A percentile compares a stretch with the other conserved stretches of the same genome.
These are phyloP conservation scores for Cyanoramphus novaezelandiae DNA, from an alignment of 2,113 vertebrate species.

Conservation along the genomic window DNA sequence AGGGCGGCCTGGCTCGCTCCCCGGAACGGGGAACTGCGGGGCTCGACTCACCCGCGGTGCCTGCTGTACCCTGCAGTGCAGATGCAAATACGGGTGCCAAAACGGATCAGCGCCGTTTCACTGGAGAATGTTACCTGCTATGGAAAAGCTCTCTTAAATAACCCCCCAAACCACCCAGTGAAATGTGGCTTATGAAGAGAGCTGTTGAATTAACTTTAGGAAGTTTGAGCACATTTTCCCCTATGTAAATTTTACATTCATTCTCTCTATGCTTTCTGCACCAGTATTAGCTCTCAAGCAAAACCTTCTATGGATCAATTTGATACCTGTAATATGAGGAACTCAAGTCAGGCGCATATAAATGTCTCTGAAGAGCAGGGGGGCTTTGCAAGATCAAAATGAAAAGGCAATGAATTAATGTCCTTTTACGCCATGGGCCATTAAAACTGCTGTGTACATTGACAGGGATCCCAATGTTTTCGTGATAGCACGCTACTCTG, in stretches of 20 bases:
- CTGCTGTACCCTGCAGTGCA: not conserved
- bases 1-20: not conserved
- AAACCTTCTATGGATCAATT: not conserved
- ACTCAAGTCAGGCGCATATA: not conserved
- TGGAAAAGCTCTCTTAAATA: not conserved
- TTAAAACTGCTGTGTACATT: not conserved
- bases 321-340: not conserved
- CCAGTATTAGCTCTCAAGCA: not conserved
- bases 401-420: not conserved
- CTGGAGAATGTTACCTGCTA: not conserved
- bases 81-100: not conserved
- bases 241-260: accelerated
- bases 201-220: not conserved
- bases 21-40: not conserved
- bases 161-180: not conserved
- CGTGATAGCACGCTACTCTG: not conserved
- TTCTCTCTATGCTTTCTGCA: not conserved
- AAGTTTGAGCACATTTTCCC: not conserved
- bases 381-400: not conserved
- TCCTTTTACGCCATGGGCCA: not conserved
- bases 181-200: not conserved
- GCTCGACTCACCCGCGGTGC: not conserved
- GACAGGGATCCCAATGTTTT: not conserved
- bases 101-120: not conserved
- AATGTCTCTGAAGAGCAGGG: not conserved